Evolutionary conservation across 2,113 vertebrate species (phyloP), one percentile per base, ranked within the genome.

Genomic region (Oryzias curvinotus): DNA sequence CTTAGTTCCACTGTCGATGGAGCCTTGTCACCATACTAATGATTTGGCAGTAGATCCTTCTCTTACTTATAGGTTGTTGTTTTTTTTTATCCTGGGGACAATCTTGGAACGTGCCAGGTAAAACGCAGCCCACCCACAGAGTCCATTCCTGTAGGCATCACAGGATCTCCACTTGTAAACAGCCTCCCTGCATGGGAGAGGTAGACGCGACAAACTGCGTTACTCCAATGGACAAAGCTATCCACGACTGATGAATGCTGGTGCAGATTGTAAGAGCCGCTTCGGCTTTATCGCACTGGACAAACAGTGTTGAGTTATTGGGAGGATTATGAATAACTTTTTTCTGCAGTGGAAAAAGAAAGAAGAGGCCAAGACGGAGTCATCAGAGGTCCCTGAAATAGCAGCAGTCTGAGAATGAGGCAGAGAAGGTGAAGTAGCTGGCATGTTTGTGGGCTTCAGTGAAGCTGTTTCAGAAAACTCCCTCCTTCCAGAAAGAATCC

Each of bases 131-230:
- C 91, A 91, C 90, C 90, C 90, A 92, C 70, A 53, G 77, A 86
- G 85, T 76, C 74, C 78, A 73, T 28, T 23, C 41, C 70, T 68
- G 66, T 60, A 61, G 64, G 64, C 62, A 56, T 62, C 66, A 65
- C 50, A 81, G 83, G 80, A 91, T 88, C 90, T 89, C 8, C 59
- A 70, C 83, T 48, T 89, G 87, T 89, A 92, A 92, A 91, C 87
- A 90, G 74, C 81, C 87, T 90, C 90, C 81, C 81, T 67, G 73
- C 65, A 44, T 26, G 71, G 80, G 56, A 77, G 75, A 62, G 73
- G 52, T 28, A 58, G 64, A 41, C 19, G 14, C 48, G 70, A 75
- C 84, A 77, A 87, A 77, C 66, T 42, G 78, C 72, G 72, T 68
- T 77, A 56, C 81, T 77, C 66, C 68, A 62, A 47, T 81, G 71